These are phyloP conservation scores for Anguilla marmorata DNA, from an alignment of 2,797 vertebrate species.

Conservation along the genomic window DNA sequence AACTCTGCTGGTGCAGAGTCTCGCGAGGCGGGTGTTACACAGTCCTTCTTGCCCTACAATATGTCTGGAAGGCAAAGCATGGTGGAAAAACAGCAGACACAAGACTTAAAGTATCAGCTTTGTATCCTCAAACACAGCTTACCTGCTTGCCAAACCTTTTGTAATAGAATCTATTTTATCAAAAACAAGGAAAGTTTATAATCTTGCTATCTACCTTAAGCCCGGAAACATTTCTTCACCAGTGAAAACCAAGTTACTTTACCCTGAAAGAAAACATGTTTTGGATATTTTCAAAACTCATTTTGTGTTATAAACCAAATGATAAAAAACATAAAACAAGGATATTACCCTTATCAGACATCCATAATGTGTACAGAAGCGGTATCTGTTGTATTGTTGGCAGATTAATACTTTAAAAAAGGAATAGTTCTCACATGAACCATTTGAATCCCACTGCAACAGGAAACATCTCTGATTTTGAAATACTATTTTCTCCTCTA, in stretches of 20 bases:
- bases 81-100: background rate
- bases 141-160: background rate
- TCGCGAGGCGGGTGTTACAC: too few relatives aligned
- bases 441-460: background rate
- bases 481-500: background rate
- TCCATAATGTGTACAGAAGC: background rate
- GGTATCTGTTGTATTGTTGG: background rate
- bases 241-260: background rate
- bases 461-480: constrained; percentile 7
- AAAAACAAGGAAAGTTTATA: background rate
- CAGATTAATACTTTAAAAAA: background rate
- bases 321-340: background rate
- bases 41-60: background rate
- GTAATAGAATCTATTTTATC: background rate
- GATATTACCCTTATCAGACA: background rate
- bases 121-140: background rate
- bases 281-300: background rate
- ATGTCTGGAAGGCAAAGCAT: background rate
- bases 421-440: background rate
- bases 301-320: background rate
- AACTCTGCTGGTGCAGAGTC: too few relatives aligned
- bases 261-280: background rate
- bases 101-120: background rate
- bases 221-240: background rate
- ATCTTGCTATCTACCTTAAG: too few relatives aligned